These are phyloP conservation scores for Lathamus discolor DNA, from an alignment of 2,113 vertebrate species.

Conservation along the genomic window DNA sequence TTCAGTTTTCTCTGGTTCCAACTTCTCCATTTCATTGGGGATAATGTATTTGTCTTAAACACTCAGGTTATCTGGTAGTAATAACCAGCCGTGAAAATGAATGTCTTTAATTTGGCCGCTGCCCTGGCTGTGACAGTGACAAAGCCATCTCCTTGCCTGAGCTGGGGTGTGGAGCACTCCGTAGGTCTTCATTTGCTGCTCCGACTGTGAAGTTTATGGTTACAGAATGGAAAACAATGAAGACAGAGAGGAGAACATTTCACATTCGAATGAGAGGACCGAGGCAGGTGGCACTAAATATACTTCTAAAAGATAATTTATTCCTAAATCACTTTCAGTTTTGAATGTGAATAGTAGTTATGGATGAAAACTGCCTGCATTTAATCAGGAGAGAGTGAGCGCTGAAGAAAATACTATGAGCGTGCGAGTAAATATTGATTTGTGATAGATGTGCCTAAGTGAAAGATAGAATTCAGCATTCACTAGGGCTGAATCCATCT, in stretches of 20 bases:
- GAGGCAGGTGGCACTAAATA: neutral
- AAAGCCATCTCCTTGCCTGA: neutral
- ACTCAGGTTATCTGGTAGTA: neutral
- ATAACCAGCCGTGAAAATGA: neutral
- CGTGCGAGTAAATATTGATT: slow-evolving; percentile 12
- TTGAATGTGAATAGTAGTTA: neutral
- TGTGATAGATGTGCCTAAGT: neutral
- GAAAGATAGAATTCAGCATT: neutral
- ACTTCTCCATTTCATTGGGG: neutral
- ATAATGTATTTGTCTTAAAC: neutral
- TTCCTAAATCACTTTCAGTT: slow-evolving; percentile 7
- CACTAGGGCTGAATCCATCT: neutral
- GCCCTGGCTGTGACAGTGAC: neutral
- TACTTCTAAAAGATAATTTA: neutral
- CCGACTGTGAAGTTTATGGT: neutral
- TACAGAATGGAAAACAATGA: neutral
- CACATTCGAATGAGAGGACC: neutral
- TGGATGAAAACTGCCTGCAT: neutral
- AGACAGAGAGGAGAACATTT: neutral
- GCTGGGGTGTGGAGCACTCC: neutral
- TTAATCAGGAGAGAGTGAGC: neutral
- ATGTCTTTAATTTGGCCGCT: neutral
- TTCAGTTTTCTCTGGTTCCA: neutral
- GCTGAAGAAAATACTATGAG: neutral
- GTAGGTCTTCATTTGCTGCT: neutral